Base-by-base conservation (phyloP, 2,888 invertebrate species). In the Nymphalis polychloros region DNA sequence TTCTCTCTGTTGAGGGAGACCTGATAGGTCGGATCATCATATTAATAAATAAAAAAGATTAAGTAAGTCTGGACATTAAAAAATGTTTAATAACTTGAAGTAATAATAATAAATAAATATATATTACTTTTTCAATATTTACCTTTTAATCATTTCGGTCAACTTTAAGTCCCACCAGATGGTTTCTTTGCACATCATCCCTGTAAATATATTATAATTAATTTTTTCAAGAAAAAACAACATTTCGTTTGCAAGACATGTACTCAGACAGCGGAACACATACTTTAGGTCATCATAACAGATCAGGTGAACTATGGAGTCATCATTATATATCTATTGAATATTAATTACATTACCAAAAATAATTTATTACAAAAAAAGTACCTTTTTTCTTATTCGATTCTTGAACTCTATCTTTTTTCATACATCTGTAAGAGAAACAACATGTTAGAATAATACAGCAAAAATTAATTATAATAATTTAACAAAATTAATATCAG, bases 1-100 rank as follows among this genome's bases (percentile, higher is more conserved):
- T 90, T 90, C 89, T 17, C 89, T 90, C 90, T 90, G 89, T 75
- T 81, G 89, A 90, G 89, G 89, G 89, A 90, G 90, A 90, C 90
- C 90, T 90, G 90, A 90, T 31, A 82, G 88, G 89, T 88, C 85
- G 35, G 68, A 75, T 88, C 87, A 89, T 89, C 89, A 89, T 87
- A 73, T 77, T 59, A 23, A 17, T 13, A 48, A 16, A 48, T 48
- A n/a, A 1, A 16, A 13, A 16, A n/a, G n/a, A n/a, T n/a, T 0
- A 49, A 17, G 7, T 19, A 3, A n/a, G 1, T 49, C 8, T n/a
- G 13, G 10, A 41, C 41, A 41, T 41, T 31, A 2, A 41, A 41
- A 41, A 41, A 3, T 41, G 3, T 13, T 41, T 41, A 1, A 41
- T 4, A 41, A 10, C 10, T 8, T 0, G 13, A 41, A 13, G 1